Conservation (phyloP, 2,113 vertebrate genomes). For the Scophthalmus maximus region DNA sequence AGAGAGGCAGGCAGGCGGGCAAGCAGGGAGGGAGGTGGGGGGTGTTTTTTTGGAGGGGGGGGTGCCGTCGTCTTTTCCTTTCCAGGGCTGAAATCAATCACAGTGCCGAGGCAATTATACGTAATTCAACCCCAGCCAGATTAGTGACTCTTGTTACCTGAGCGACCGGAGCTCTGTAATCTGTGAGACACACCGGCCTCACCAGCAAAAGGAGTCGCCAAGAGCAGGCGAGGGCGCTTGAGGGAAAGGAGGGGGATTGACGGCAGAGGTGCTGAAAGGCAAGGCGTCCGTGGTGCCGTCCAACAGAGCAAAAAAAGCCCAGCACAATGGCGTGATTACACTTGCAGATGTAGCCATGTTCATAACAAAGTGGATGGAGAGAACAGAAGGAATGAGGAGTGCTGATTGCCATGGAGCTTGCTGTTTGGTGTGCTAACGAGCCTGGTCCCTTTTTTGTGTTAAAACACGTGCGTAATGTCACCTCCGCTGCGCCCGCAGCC, state of each 20-base stretch:
- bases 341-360: conserved; percentile 98
- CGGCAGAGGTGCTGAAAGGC: conserved; percentile 87
- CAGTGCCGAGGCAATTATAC: conserved; percentile 96
- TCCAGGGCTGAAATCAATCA: conserved; percentile 99
- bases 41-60: conserved; percentile 7
- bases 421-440: conserved; percentile 75
- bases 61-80: conserved; percentile 71
- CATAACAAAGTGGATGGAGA: conserved; percentile 64
- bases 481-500: conserved; percentile 30
- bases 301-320: conserved; percentile 98
- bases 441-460: conserved; percentile 63
- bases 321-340: conserved; percentile 97
- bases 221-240: conserved; percentile 85
- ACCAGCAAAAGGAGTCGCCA: conserved; percentile 59
- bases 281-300: conserved; percentile 89
- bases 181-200: conserved; percentile 84
- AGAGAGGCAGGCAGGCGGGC: conserved; percentile 64
- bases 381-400: conserved; percentile 50
- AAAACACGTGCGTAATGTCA: conserved; percentile 67
- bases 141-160: conserved; percentile 98
- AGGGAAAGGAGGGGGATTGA: conserved; percentile 50
- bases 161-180: conserved; percentile 89
- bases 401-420: conserved; percentile 65
- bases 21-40: conserved; percentile 17
- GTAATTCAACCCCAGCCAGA: conserved; percentile 96